Evolutionary conservation across 2,888 invertebrate genomes (phyloP), one percentile per base, ranked within the genome.

Genomic region (Chrysopilus asiliformis): DNA sequence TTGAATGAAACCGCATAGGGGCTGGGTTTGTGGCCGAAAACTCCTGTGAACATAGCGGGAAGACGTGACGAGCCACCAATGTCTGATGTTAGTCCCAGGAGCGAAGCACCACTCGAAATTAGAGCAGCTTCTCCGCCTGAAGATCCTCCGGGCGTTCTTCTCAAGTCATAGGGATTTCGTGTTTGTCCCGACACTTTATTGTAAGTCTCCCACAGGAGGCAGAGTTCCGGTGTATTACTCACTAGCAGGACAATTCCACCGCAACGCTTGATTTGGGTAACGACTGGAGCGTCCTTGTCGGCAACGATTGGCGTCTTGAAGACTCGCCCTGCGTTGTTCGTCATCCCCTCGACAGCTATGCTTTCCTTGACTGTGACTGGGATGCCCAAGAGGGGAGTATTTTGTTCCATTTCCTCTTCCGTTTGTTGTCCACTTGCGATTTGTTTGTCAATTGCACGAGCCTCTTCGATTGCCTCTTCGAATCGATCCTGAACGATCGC

Each of bases 21-120:
- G 28, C 83, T 76, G 0, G 90, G 84, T 53, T 90, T 91, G 57
- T 93, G 90, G n/a, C 91, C 91, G 65, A 80, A 93, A 37, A 93
- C 74, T 15, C 93, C 93, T 52, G 83, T 87, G 59, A 86, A 91
- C 71, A 84, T 81, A 2, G 87, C 78, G 1, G 93, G 93, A 51
- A 93, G 70, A 32, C 93, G 70, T 10, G 87, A 76, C 3, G 89
- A 90, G 1, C 93, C 93, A 1, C 83, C 89, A 34, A 93, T 80
- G 55, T 94, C 93, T 2, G 89, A 87, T 1, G 83, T 86, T 10
- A 91, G 66, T 7, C 90, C 85, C 19, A 89, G 66, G 4, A 87
- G 58, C 0, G 87, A 85, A 7, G 81, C 89, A 14, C 76, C 89
- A 19, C 85, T 70, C 1, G 81, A 76, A 44, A 90, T 66, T 28